Base-by-base conservation (phyloP, 2,888 invertebrate genomes). In the Drosophila melanosoma region DNA sequence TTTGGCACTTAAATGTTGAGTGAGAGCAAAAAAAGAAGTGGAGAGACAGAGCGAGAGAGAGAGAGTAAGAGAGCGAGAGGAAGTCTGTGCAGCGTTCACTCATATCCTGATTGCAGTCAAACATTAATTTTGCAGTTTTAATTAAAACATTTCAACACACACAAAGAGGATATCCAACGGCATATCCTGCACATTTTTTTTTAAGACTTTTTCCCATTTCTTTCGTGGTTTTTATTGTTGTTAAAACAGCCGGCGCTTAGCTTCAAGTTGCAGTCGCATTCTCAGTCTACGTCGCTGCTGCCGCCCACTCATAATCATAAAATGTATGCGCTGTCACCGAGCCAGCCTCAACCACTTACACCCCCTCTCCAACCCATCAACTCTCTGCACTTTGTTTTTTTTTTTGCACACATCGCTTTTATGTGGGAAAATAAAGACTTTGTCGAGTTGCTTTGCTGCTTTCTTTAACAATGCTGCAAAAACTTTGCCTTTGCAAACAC, bases 91-190 rank as follows among this genome's bases (percentile, higher is more conserved):
- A 51, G 49, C 45, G 64, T 49, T 61, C 78, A 52, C 56, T 71
- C 82, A 74, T 78, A 78, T 78, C 64, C 77, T 67, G 67, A 65
- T 33, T 51, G 67, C 72, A 74, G 63, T 62, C 59, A 74, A 79
- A 79, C 88, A 88, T 88, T 85, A 83, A 90, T 88, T 88, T 80
- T 90, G 83, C 81, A 85, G 71, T 90, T 88, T 90, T 90, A 88
- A 88, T 88, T 88, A 90, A 88, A 90, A 88, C 76, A 76, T 79
- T 90, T 77, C 56, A 38, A 23, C 49, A 38, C 65, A 65, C 76
- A 48, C 70, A 65, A 20, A 5, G 1, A 40, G 29, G 29, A 51
- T 33, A 35, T 20, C 54, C 48, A 36, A 40, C 10, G 49, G 54
- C 64, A 66, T 63, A 57, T 77, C 67, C 51, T 69, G 38, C 35